Base-by-base conservation (phyloP, 2,888 invertebrate species). In the Pediacus dermestoides region DNA sequence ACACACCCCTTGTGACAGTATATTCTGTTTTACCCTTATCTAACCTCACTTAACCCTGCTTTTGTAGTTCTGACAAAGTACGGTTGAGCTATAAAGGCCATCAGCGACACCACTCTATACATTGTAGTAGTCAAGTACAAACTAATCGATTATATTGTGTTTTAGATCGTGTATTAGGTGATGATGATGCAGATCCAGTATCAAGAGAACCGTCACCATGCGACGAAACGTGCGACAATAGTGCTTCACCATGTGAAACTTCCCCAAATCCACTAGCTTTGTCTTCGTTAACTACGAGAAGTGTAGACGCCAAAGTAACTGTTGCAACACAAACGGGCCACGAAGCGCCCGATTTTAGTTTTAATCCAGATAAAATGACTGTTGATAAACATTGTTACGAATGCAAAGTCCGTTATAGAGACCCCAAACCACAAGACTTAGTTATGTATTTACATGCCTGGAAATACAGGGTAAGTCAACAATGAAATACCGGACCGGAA, bases 391-490 rank as follows among this genome's bases (percentile, higher is more conserved):
- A 91, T 66, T 96, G 95, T 72, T 87, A 88, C 67, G 91, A 93
- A 70, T 96, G 95, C 71, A 89, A 89, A 70, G 87, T 90, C 40
- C 78, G 88, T 43, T 94, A 90, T 73, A 76, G 88, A 49, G 95
- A 96, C 70, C 95, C 96, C 0, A 81, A 87, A 47, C 89, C 91
- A 0, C 81, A 87, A 52, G 92, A 95, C 69, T 78, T 96, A 42
- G 85, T 94, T 53, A 92, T 96, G 90, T 96, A 91, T 70, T 78
- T 96, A 27, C 96, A 96, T 70, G 95, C 95, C 16, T 89, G 89
- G 88, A 88, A 88, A 61, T 91, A 91, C 68, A 83, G 82, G 79
- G 87, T 87, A 65, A 65, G 65, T 42, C 13, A 13, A 4, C 10
- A 3, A 10, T 8, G 9, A 11, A 33, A 15, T 30, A 15, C 36